Base-by-base conservation (phyloP, 2,888 invertebrate genomes). In the Erebia epiphron region DNA sequence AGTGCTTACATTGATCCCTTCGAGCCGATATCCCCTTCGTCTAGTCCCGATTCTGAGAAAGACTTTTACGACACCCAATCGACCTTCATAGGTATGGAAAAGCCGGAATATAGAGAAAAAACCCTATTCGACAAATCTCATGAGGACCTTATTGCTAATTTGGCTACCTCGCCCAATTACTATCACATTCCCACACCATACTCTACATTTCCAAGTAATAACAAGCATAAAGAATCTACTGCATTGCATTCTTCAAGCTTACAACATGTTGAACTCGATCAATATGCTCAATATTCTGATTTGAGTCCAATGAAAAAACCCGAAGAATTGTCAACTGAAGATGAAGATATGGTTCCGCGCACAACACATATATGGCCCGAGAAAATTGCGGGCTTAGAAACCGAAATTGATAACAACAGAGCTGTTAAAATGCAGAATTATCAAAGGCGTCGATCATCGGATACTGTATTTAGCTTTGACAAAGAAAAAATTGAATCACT, bases 381-480 rank as follows among this genome's bases (percentile, higher is more conserved):
- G 75, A 91, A 89, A 79, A 94, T 94, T 71, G 86, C 86, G 1
- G 94, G 93, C 1, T 83, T 94, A 18, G 92, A 93, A 65, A 93
- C 94, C 0, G 94, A 95, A 80, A 91, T 94, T 21, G 90, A 90
- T 75, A 78, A 85, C 71, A 92, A 88, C 76, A 86, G 94, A 75
- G 84, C 89, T 49, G 86, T 91, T 26, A 93, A 92, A 82, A 88
- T 90, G 72, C 88, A 89, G 70, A 92, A 87, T 54, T 95, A 94
- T 78, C 95, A 95, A 80, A 86, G 95, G 26, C 95, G 96, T 7
- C 94, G 96, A 16, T 96, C 96, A 60, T 96, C 96, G n/a, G 95
- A 96, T 76, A 95, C 95, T 63, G 95, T 96, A 8, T 96, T 96
- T 79, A 96, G 96, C 84, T 96, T 96, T 78, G 96, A 96, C 80